phyloP scores from a whole-genome alignment of 2,888 invertebrate genomes.

The Mesorhabditis sp. region DNA sequence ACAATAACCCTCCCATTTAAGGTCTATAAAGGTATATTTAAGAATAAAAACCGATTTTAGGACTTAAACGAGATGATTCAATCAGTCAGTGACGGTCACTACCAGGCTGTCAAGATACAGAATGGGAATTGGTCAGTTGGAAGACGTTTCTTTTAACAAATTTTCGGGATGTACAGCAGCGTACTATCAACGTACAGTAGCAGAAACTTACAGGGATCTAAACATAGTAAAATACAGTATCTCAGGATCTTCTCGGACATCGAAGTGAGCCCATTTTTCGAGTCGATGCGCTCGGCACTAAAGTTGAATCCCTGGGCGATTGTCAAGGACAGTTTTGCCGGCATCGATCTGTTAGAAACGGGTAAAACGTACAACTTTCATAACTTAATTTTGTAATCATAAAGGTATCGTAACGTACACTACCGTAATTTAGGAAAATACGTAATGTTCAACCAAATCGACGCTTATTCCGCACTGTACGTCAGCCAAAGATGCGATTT shows the following conservation, averaged over 20 bases:
- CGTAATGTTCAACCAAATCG: conserved; percentile 2
- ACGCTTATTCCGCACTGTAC: not conserved
- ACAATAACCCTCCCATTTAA: not conserved
- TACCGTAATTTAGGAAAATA: not conserved
- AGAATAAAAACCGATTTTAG: not conserved
- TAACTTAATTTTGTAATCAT: too few species aligned
- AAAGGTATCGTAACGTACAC: too few species aligned
- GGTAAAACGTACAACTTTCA: too few species aligned
- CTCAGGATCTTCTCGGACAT: not conserved
- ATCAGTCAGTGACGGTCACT: not conserved
- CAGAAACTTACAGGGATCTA: too few species aligned
- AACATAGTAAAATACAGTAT: not conserved
- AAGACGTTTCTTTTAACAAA: not conserved
- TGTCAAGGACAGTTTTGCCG: not conserved
- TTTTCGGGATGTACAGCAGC: too few species aligned
- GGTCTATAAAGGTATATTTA: not conserved
- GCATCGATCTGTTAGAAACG: too few species aligned
- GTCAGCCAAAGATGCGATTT: not conserved
- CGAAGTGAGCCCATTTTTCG: not conserved
- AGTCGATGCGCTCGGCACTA: not conserved
- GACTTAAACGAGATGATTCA: not conserved
- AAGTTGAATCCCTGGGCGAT: not conserved
- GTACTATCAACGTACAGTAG: too few species aligned
- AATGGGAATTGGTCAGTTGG: not conserved
- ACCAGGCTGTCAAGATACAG: not conserved